These are phyloP conservation scores for Brenthis daphne DNA, from an alignment of 2,888 invertebrate species.

Conservation along the genomic window DNA sequence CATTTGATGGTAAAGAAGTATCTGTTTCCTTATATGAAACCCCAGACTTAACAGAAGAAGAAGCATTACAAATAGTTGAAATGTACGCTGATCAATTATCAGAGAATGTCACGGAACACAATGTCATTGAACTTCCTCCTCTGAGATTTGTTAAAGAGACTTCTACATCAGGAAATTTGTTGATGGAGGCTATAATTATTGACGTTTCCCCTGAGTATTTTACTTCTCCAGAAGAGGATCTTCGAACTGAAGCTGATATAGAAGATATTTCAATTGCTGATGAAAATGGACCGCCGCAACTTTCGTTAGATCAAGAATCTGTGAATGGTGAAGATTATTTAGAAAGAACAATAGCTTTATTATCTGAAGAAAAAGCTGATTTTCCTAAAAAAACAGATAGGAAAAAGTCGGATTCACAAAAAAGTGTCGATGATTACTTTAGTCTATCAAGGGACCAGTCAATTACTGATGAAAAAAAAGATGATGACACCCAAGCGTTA, in stretches of 20 bases:
- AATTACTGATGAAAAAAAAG: slow-evolving; percentile 82
- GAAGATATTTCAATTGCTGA: slow-evolving; percentile 93
- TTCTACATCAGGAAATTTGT: slow-evolving; percentile 91
- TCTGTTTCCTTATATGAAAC: slow-evolving; percentile 95
- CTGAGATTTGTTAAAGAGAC: slow-evolving; percentile 94
- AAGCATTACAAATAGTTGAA: slow-evolving; percentile 94
- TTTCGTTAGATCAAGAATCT: slow-evolving; percentile 78
- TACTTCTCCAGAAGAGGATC: slow-evolving; percentile 88
- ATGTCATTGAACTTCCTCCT: slow-evolving; percentile 93
- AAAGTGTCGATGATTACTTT: slow-evolving; percentile 84
- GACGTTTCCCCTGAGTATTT: slow-evolving; percentile 94
- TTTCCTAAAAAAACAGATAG: slow-evolving; percentile 83
- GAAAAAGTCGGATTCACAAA: slow-evolving; percentile 85
- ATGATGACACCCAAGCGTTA: slow-evolving; percentile 81
- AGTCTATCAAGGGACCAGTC: slow-evolving; percentile 84
- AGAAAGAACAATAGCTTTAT: slow-evolving; percentile 71
- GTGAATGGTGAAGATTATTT: slow-evolving; percentile 78
- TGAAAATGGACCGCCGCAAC: slow-evolving; percentile 79
- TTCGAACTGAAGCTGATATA: slow-evolving; percentile 92
- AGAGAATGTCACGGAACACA: slow-evolving; percentile 92
- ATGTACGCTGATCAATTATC: slow-evolving; percentile 97
- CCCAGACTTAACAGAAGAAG: slow-evolving; percentile 95
- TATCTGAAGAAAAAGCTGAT: slow-evolving; percentile 80
- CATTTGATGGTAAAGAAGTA: slow-evolving; percentile 95
- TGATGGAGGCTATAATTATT: slow-evolving; percentile 95